Conservation (phyloP, 1,140 invertebrate genomes). For the Sycophaga agraensis region DNA sequence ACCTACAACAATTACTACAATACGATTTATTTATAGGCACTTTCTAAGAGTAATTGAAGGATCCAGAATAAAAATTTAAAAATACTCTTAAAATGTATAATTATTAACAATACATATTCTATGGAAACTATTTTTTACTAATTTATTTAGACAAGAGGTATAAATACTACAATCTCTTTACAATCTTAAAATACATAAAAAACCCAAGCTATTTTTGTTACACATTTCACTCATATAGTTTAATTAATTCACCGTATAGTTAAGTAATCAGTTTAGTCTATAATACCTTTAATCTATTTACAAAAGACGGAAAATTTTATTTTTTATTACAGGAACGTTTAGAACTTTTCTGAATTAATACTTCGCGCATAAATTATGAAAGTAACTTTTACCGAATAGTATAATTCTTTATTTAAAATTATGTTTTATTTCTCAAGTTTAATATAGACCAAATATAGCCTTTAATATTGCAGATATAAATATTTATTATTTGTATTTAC, state of each 20-base stretch:
- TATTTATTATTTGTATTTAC: neutral
- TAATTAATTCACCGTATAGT: too few relatives aligned
- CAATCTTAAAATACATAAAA: constrained; percentile 4
- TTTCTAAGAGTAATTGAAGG: constrained; percentile 51
- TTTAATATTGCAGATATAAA: neutral
- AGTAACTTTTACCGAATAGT: neutral
- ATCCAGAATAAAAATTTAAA: constrained; percentile 14
- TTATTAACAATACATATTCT: constrained; percentile 16
- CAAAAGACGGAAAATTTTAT: too few relatives aligned
- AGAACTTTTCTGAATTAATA: too few relatives aligned
- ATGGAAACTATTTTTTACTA: constrained; percentile 3
- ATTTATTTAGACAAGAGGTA: constrained; percentile 25
- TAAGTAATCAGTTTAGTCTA: too few relatives aligned
- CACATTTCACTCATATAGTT: too few relatives aligned
- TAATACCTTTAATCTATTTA: too few relatives aligned
- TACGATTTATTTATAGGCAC: constrained; percentile 51
- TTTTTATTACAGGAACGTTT: too few relatives aligned
- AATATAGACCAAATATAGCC: too few relatives aligned
- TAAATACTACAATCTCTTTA: constrained; percentile 19
- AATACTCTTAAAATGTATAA: constrained; percentile 4
- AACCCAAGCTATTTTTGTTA: neutral
- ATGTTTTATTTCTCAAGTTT: too few relatives aligned
- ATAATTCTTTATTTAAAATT: neutral
- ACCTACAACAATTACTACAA: constrained; percentile 33
- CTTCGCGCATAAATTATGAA: too few relatives aligned